Conservation (phyloP, 2,888 invertebrate genomes). For the Encarsia formosa region DNA sequence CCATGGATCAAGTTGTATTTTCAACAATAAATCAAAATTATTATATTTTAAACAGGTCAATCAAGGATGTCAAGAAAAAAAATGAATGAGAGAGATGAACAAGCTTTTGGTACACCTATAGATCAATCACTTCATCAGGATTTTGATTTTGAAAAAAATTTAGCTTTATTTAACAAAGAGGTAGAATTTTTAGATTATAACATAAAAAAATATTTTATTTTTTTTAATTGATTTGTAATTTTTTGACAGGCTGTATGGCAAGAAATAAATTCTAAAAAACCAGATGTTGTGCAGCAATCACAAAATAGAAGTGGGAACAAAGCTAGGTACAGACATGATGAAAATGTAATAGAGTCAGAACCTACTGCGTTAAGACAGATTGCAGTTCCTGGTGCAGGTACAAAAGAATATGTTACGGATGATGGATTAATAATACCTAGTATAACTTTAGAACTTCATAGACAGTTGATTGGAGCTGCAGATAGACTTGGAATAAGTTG, state of each 20-base stretch:
- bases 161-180: conserved; percentile 84
- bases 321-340: conserved; percentile 73
- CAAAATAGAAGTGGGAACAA: conserved; percentile 43
- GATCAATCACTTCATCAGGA: conserved; percentile 68
- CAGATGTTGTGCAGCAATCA: conserved; percentile 59
- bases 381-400: conserved; percentile 62
- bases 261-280: conserved; percentile 64
- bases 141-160: conserved; percentile 92
- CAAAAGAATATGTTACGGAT: conserved; percentile 71
- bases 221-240: neutral
- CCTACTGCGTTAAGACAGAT: conserved; percentile 68
- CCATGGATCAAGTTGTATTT: no score
- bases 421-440: conserved; percentile 77
- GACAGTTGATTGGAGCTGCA: conserved; percentile 66
- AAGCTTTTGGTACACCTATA: conserved; percentile 72
- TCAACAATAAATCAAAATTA: no score
- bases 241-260: conserved; percentile 65
- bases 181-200: conserved; percentile 34
- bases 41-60: conserved; percentile 34
- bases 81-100: conserved; percentile 61
- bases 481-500: conserved; percentile 64
- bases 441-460: conserved; percentile 64
- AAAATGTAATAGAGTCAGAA: conserved; percentile 71
- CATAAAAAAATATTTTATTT: neutral
- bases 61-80: conserved; percentile 47